A percentile compares a stretch with the other conserved stretches of the same genome.
Conservation (phyloP, 2,888 invertebrate species). For the Teleogryllus oceanicus region DNA sequence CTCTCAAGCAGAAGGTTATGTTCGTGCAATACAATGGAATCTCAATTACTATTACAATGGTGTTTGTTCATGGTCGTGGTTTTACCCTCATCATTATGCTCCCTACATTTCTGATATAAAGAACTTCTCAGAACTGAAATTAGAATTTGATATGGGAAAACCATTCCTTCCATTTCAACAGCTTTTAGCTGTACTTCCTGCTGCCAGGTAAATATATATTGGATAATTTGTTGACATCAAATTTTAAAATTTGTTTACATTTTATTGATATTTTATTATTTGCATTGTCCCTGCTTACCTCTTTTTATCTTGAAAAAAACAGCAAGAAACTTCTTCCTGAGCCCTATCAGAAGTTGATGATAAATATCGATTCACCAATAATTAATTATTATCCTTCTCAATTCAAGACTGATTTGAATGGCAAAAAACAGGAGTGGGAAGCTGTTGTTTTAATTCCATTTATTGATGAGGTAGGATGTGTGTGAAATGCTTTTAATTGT, state of each 20-base stretch:
- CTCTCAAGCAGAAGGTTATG: slow-evolving; percentile 83
- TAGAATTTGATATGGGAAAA: slow-evolving; percentile 78
- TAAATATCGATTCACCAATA: slow-evolving; percentile 72
- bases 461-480: slow-evolving; percentile 67
- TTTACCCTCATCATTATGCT: slow-evolving; percentile 94
- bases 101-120: slow-evolving; percentile 93
- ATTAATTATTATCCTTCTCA: slow-evolving; percentile 86
- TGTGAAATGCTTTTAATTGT: neutral
- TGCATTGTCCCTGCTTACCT: neutral
- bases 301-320: too few species aligned
- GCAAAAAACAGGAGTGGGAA: slow-evolving; percentile 95
- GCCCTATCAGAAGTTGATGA: slow-evolving; percentile 77
- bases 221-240: slow-evolving; percentile 3
- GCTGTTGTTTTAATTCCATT: slow-evolving; percentile 91
- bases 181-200: slow-evolving; percentile 80
- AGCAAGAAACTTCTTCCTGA: slow-evolving; percentile 70
- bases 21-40: slow-evolving; percentile 94
- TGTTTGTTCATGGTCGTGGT: slow-evolving; percentile 98
- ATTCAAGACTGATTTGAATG: slow-evolving; percentile 92
- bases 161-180: slow-evolving; percentile 94
- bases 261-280: slow-evolving; percentile 4
- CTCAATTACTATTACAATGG: slow-evolving; percentile 95
- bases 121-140: slow-evolving; percentile 69
- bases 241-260: neutral
- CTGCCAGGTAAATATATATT: slow-evolving; percentile 55